A percentile compares a stretch with the other conserved stretches of the same genome.
phyloP scores from a whole-genome alignment of 2,888 invertebrate genomes.

The Mesorhabditis spiculigera region DNA sequence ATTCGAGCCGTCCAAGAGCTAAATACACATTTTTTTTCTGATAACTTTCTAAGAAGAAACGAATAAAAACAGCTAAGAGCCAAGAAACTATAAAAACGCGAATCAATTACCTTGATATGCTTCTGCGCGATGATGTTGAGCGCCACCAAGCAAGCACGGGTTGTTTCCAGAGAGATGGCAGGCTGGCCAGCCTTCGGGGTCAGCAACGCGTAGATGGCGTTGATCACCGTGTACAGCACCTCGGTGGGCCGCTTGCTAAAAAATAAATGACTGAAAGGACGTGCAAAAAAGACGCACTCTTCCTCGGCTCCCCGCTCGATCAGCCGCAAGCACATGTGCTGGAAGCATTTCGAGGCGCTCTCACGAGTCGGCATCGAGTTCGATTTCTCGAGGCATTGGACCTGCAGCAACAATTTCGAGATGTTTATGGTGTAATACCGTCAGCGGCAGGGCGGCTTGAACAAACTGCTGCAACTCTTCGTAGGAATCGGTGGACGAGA shows the following conservation, averaged over 20 bases:
- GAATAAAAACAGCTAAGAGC: neutral
- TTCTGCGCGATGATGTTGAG: conserved; percentile 53
- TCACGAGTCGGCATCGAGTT: conserved; percentile 37
- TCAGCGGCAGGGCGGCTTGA: conserved; percentile 14
- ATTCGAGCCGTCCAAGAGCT: conserved; percentile 33
- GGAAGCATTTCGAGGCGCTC: conserved; percentile 42
- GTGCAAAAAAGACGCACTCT: neutral
- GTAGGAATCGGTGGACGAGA: conserved; percentile 19
- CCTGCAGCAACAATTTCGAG: neutral
- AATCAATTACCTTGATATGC: conserved; percentile 28
- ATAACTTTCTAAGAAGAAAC: neutral
- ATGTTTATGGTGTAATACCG: neutral
- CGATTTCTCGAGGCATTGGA: conserved; percentile 11
- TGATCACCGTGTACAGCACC: conserved; percentile 25
- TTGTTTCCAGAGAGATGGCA: conserved; percentile 27
- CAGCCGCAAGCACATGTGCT: conserved; percentile 39
- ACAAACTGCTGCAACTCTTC: conserved; percentile 28
- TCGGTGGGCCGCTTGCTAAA: conserved; percentile 16
- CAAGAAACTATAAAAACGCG: neutral
- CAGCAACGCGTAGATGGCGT: conserved; percentile 34
- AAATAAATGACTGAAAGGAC: conserved; percentile 7
- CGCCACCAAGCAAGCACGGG: conserved; percentile 44
- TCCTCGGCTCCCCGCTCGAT: conserved; percentile 32
- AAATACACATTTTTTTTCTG: neutral
- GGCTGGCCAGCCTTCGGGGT: conserved; percentile 14